phyloP scores from a whole-genome alignment of 1,140 invertebrate species.

The Hyposmocoma kahamanoa region DNA sequence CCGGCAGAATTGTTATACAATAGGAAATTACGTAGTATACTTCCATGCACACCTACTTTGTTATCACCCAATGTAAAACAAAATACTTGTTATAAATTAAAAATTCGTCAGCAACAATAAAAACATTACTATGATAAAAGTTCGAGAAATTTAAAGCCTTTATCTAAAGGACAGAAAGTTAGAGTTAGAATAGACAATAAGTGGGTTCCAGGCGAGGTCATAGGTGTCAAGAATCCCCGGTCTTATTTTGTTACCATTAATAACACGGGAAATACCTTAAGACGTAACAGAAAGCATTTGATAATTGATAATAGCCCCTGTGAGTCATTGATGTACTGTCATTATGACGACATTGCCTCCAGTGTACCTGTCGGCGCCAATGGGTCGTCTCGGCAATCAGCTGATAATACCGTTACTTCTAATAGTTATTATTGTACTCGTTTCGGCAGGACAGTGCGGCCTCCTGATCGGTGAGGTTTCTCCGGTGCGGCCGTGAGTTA shows the following conservation, averaged over 20 bases:
- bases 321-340: no score
- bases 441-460: no score
- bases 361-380: no score
- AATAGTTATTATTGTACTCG: no score
- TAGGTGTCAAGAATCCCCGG: not conserved
- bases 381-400: no score
- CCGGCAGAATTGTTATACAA: constrained; percentile 6
- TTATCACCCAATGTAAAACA: constrained; percentile 1
- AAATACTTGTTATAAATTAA: no score
- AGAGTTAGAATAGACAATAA: constrained; percentile 6
- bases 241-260: constrained; percentile 2
- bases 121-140: constrained; percentile 7
- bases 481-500: no score
- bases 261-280: not conserved
- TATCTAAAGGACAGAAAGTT: constrained; percentile 3
- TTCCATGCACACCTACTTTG: not conserved
- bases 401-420: no score
- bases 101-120: no score
- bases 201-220: constrained; percentile 4
- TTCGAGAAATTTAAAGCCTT: not conserved
- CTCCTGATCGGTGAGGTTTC: no score
- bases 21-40: constrained; percentile 5
- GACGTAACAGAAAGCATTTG: constrained; percentile 6
- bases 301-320: no score
- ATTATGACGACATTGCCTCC: no score